Evolutionary conservation across 2,888 invertebrate genomes (phyloP), one percentile per base, ranked within the genome.

Genomic region (Sminthurides aquaticus): DNA sequence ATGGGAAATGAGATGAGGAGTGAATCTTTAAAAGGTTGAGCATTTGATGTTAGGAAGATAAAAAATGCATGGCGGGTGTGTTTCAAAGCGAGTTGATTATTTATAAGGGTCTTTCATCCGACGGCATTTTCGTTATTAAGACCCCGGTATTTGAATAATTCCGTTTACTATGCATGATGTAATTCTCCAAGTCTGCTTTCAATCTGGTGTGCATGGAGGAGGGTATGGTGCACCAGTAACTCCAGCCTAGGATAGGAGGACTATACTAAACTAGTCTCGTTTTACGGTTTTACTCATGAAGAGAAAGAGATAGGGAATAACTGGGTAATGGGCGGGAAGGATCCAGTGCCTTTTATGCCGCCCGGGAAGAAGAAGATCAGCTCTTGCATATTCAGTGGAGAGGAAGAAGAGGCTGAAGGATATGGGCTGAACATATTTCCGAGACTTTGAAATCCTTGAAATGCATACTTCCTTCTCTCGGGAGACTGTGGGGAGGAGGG

Each of bases 21-120:
- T 34, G 43, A 34, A 34, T 34, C 43, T 34, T 34, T 34, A 34
- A 34, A 34, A 34, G 43, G 43, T 34, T 34, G 43, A 15, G 43
- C 15, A 34, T 34, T 34, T 15, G 43, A 34, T 11, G 43, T 34
- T 34, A 5, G 43, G 15, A 34, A 15, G 43, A 34, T 34, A 34
- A 34, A 34, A 34, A 34, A 34, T 34, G 43, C 43, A 34, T 34
- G 43, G 43, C 15, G 43, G 15, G 43, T n/a, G 55, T 55, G 34
- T 56, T 56, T 56, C 48, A 48, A 55, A 55, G 22, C 20, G 20
- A 56, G 62, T 62, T 62, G 52, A 62, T 56, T 62, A 62, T 62
- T 62, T 62, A 56, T 55, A 62, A 62, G 62, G 62, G 54, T 54
- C 62, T 56, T 29, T 62, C 62, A 55, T 62, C 56, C 27, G 20